Base-by-base conservation (phyloP, 2,888 invertebrate genomes). In the Eristalis arbustorum region DNA sequence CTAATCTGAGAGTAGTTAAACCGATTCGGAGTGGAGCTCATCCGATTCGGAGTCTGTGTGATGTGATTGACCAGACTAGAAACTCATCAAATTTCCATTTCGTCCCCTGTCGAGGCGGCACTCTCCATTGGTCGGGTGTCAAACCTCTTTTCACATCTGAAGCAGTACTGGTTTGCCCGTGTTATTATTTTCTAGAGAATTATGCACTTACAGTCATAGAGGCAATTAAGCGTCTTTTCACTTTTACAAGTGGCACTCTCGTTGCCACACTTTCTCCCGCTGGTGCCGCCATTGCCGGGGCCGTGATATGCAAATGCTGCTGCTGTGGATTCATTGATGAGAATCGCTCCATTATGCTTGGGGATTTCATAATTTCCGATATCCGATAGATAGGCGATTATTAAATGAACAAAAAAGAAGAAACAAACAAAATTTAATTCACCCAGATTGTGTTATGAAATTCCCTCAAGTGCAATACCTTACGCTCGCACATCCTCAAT, bases 171-270 rank as follows among this genome's bases (percentile, higher is more conserved):
- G 49, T 49, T 49, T 49, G 49, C 49, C 8, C 59, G 25, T 23
- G 25, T 59, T 25, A 59, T 59, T 59, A 25, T 59, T 59, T 25
- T 28, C 59, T 13, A 14, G 25, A 25, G 25, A 25, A 59, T 59
- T 67, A 67, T 67, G 67, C 49, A 67, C 67, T 49, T 49, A 18
- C 42, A 49, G 28, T 11, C 67, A 49, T 67, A 28, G 67, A 13
- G 59, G 25, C 67, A 67, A 67, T 67, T 67, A 66, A 49, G 57
- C 57, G 34, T 69, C 57, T 69, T 69, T 69, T 69, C 69, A 69
- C 69, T 69, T 57, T 69, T 69, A 59, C 34, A 69, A 69, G 69
- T 69, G 69, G 69, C 34, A 34, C 69, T 37, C 69, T 69, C 37
- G 23, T 66, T 59, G 25, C 25, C 25, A 25, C 59, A 59, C 59